Base-by-base conservation (phyloP, 1,140 invertebrate genomes). In the Solenopsis invicta region DNA sequence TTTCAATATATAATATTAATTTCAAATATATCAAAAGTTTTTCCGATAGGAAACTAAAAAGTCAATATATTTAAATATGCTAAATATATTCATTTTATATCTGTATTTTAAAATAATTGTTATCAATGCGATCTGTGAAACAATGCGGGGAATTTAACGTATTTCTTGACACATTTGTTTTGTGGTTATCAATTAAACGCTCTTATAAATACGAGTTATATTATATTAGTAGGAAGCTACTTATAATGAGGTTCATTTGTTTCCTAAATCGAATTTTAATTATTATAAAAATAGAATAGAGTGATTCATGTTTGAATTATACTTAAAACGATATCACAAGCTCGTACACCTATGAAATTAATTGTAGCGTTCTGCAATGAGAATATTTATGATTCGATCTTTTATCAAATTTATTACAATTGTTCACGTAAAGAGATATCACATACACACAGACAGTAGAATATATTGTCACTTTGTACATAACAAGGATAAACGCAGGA, bases 401-500 rank as follows among this genome's bases (percentile, higher is more conserved):
- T 41, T 66, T 66, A 34, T 8, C n/a, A 29, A 29, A 34, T 80
- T 67, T n/a, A 80, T 67, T 9, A 16, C 18, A 29, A 10, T 0
- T 8, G 4, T 34, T 41, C 16, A n/a, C 50, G 10, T 21, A 67
- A 80, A 69, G 34, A 64, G 61, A 13, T 21, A 66, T 37, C 12
- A 45, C 67, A 29, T 2, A 2, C 29, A 29, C 29, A 29, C 29
- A 29, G 1, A 29, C 29, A 29, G 29, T 48, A 41, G n/a, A 41
- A 54, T 81, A 81, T 34, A 71, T 66, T 21, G 21, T 71, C 37
- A 81, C n/a, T 71, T 56, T n/a, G n/a, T 8, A 29, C 18, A n/a
- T 18, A 13, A 71, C 18, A 24, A 72, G 18, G 1, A 74, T 41
- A 34, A 48, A 74, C 9, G n/a, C n/a, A n/a, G n/a, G n/a, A 48